Conservation (phyloP, 2,797 vertebrate species). For the Propithecus perrieri region DNA sequence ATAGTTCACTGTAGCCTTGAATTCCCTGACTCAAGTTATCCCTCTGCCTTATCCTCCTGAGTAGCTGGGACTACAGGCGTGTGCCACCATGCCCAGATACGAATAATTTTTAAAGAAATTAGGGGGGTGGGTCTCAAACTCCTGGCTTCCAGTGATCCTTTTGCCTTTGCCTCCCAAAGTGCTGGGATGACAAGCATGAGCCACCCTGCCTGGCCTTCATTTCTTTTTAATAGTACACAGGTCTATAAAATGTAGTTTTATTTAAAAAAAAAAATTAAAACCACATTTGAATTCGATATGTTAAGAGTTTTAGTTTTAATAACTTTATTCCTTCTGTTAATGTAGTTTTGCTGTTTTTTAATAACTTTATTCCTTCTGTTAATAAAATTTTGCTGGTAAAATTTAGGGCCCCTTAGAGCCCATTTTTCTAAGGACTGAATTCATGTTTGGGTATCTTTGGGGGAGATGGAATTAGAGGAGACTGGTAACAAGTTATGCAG, state of each 20-base stretch:
- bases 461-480: not conserved
- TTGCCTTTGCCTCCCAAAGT: not conserved
- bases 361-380: conserved; percentile 1
- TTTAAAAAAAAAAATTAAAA: not conserved
- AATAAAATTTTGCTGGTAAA: not conserved
- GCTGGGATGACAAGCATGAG: not conserved
- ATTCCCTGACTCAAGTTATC: not conserved
- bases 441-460: not conserved
- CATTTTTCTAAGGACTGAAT: conserved; percentile 6
- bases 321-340: conserved; percentile 10
- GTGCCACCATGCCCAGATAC: too few species aligned
- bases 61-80: too few species aligned
- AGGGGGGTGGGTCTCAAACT: not conserved
- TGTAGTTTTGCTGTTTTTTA: not conserved
- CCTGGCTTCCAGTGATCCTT: not conserved
- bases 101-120: too few species aligned
- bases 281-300: not conserved
- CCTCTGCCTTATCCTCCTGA: not conserved
- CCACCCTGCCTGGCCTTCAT: not conserved
- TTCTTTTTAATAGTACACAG: not conserved
- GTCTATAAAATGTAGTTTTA: not conserved
- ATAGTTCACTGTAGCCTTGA: not conserved
- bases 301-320: conserved; percentile 12
- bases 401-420: not conserved
- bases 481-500: not conserved